These are phyloP conservation scores for Melipona bicolor DNA, from an alignment of 2,888 invertebrate genomes.

Conservation along the genomic window DNA sequence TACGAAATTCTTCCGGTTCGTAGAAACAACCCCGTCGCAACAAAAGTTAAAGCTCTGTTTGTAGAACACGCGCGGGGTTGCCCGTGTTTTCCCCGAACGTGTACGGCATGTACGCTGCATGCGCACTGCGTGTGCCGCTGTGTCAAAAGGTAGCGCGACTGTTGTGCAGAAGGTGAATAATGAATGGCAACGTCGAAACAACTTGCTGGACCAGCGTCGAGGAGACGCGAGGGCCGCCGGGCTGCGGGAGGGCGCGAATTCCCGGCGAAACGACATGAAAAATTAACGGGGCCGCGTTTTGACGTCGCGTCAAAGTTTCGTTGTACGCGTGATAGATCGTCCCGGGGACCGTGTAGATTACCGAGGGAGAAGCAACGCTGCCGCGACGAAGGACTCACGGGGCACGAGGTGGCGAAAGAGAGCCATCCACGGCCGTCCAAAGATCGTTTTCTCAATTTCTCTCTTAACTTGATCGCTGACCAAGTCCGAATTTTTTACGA, in stretches of 20 bases:
- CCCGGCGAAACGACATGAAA: conserved; percentile 77
- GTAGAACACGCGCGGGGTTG: conserved; percentile 20
- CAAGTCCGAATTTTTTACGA: conserved; percentile 71
- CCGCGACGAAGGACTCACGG: conserved; percentile 29
- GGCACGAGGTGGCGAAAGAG: conserved; percentile 8
- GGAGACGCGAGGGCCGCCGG: conserved; percentile 41
- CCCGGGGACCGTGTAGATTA: conserved; percentile 62
- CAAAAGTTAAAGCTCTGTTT: neutral
- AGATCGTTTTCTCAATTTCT: conserved; percentile 55
- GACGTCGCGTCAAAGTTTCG: conserved; percentile 80
- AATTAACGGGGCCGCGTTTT: conserved; percentile 79
- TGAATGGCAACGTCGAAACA: conserved; percentile 76
- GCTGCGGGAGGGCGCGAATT: conserved; percentile 58
- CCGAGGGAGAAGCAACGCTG: conserved; percentile 28
- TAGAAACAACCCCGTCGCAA: neutral
- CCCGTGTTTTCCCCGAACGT: conserved; percentile 11
- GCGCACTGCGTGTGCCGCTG: conserved; percentile 59
- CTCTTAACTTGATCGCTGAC: conserved; percentile 59
- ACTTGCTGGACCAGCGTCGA: conserved; percentile 73
- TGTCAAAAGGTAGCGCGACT: conserved; percentile 71
- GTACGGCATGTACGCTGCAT: conserved; percentile 3
- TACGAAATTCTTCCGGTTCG: too few relatives aligned
- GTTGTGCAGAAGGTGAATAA: conserved; percentile 76
- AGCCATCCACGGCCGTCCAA: neutral
- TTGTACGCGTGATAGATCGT: conserved; percentile 80